Base-by-base conservation (phyloP, 1,140 invertebrate species). In the Myzus persicae region DNA sequence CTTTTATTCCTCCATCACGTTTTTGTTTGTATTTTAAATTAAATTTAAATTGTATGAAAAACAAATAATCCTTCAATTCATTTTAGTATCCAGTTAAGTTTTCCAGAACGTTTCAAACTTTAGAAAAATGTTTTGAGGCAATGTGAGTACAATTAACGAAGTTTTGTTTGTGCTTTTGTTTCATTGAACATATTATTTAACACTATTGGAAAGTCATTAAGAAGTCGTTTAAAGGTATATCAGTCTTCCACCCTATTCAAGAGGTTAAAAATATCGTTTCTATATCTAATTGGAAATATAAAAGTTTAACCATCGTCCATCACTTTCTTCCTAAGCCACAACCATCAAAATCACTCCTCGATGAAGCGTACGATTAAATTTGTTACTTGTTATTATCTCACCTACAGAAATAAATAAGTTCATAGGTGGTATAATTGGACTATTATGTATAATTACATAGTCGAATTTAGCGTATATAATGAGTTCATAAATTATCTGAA, bases 131-230 rank as follows among this genome's bases (percentile, higher is more conserved):
- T 88, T 88, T 88, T 20, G 7, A 88, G n/a, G 36, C 31, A 36
- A 48, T 36, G 85, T 7, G 85, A 88, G n/a, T 88, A 51, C 20
- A 88, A 88, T 44, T 88, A 51, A 48, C 20, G 44, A 88, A 88
- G 44, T 88, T 88, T 48, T 46, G 85, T 48, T 88, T 48, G 85
- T 48, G 46, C 85, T 88, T 88, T 48, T 88, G 44, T 88, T 88
- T 88, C 85, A 88, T 48, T 48, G 85, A 48, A 48, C 85, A 48
- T 88, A 88, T 76, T 88, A 88, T 76, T 88, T 48, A 36, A 88
- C 85, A 48, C 85, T 48, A n/a, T 48, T 46, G 85, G 20, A 88
- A 88, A 88, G 85, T 88, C 44, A 88, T 88, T 88, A 88, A 88
- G n/a, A 88, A 88, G 85, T 88, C 46, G n/a, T 88, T 88, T 88